Evolutionary conservation across 2,113 vertebrate genomes (phyloP).

Genomic region (Lepus timidus): DNA sequence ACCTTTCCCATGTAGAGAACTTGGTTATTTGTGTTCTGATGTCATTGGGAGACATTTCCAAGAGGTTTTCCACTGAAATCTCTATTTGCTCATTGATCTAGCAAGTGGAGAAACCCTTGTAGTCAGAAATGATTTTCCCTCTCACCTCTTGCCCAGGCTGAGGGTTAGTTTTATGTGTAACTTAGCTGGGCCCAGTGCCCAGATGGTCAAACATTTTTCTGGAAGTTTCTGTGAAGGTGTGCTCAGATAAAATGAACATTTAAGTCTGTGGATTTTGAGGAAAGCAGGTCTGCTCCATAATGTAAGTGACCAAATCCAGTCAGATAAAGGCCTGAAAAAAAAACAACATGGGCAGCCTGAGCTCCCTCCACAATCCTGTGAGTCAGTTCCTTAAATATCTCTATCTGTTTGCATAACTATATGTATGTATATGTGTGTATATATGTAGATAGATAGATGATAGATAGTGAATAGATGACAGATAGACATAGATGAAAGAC

Average conservation of each 20-base stretch:
- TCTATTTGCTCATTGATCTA: background rate
- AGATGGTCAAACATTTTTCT: background rate
- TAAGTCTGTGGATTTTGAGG: background rate
- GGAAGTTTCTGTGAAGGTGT: background rate
- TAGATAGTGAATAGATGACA: no score
- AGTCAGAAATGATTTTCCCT: background rate
- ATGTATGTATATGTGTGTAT: background rate
- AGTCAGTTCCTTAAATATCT: background rate
- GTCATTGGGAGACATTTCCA: background rate
- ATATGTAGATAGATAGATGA: background rate
- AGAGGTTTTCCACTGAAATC: background rate
- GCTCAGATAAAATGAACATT: background rate
- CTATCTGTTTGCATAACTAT: no score
- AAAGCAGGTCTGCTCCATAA: background rate
- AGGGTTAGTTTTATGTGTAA: background rate
- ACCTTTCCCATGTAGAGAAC: slow-evolving; percentile 12
- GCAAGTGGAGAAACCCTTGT: background rate
- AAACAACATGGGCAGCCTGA: background rate
- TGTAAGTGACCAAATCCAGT: background rate
- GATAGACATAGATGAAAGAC: no score
- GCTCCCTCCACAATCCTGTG: background rate
- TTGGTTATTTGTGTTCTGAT: background rate
- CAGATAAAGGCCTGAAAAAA: background rate
- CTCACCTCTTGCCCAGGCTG: background rate
- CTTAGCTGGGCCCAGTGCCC: background rate